Conservation (phyloP, 2,113 vertebrate species). For the Charadrius vociferus region DNA sequence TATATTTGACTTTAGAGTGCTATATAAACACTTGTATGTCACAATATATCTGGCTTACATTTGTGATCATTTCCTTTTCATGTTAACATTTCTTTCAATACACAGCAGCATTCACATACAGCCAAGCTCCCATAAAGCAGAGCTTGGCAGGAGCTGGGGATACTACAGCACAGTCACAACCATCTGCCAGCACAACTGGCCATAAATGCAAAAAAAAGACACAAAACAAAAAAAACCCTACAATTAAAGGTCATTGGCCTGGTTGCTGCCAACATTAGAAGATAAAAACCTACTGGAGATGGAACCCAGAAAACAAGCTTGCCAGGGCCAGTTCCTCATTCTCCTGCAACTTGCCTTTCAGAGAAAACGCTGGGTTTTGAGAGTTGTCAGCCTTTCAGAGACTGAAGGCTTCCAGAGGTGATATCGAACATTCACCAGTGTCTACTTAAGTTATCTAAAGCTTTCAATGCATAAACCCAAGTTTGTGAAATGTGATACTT, state of each 20-base stretch:
- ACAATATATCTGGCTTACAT: not conserved
- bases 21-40: not conserved
- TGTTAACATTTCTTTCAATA: not conserved
- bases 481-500: not conserved
- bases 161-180: not conserved
- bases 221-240: not conserved
- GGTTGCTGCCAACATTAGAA: not conserved
- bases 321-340: not conserved
- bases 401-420: not conserved
- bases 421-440: fast-evolving
- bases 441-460: not conserved
- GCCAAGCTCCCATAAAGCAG: not conserved
- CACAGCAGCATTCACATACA: not conserved
- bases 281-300: not conserved
- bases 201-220: not conserved
- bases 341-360: not conserved
- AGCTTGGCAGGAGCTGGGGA: conserved; percentile 51
- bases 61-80: not conserved
- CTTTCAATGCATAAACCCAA: not conserved
- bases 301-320: not conserved
- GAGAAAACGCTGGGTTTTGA: not conserved
- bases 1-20: not conserved
- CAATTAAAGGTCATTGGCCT: not conserved
- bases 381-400: not conserved
- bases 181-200: conserved; percentile 49